These are phyloP conservation scores for Mesodorylaimus sp. DNA, from an alignment of 2,888 invertebrate genomes.

Conservation along the genomic window DNA sequence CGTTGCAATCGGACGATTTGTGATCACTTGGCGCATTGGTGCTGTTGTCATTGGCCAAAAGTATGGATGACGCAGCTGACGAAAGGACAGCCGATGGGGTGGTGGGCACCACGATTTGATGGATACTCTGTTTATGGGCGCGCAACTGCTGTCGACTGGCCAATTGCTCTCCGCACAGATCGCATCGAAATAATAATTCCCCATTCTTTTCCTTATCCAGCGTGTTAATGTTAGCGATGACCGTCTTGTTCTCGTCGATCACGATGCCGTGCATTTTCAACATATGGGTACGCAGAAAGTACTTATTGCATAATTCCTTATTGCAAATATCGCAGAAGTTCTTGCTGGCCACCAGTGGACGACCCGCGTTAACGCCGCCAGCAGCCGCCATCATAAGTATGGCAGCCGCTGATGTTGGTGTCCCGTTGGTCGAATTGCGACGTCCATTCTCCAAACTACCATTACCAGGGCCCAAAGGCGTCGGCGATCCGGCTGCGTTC, in stretches of 20 bases:
- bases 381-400: slow-evolving; percentile 11
- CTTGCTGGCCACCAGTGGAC: slow-evolving; percentile 19
- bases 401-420: slow-evolving; percentile 12
- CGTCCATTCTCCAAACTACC: too few relatives aligned
- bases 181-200: slow-evolving; percentile 49
- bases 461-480: slow-evolving; percentile 11
- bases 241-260: slow-evolving; percentile 30
- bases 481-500: slow-evolving; percentile 8
- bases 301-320: slow-evolving; percentile 73
- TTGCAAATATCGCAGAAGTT: slow-evolving; percentile 31
- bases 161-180: slow-evolving; percentile 91
- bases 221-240: slow-evolving; percentile 30
- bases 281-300: slow-evolving; percentile 99
- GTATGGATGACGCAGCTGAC: too few relatives aligned
- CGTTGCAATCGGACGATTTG: too few relatives aligned
- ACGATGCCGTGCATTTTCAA: slow-evolving; percentile 62
- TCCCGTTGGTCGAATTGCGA: slow-evolving; percentile 11
- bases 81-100: too few relatives aligned
- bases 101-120: slow-evolving; percentile 53
- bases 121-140: slow-evolving; percentile 92
- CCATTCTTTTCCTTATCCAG: slow-evolving; percentile 12
- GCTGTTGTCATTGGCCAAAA: too few relatives aligned
- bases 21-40: too few relatives aligned
- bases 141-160: slow-evolving; percentile 93
- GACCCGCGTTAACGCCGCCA: not conserved